Evolutionary conservation across 2,113 vertebrate species (phyloP).

Genomic region (Hiodon tergisus): DNA sequence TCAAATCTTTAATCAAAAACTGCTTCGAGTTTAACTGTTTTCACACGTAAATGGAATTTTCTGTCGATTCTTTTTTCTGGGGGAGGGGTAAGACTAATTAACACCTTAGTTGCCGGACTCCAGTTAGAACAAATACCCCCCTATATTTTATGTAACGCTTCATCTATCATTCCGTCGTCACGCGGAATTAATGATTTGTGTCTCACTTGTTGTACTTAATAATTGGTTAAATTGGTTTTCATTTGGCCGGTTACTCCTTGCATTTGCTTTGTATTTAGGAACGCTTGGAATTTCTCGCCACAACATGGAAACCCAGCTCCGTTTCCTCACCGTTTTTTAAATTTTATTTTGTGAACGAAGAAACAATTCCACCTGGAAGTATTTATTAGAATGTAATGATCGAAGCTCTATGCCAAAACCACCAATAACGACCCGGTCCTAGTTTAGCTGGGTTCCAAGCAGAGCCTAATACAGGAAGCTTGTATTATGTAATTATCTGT

Average conservation of each 20-base stretch:
- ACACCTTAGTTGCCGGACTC: conserved; percentile 8
- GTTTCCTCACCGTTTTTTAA: too few relatives aligned
- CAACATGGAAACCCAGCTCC: too few relatives aligned
- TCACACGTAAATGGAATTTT: not conserved
- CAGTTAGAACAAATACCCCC: not conserved
- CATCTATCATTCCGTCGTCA: not conserved
- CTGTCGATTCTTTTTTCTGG: conserved; percentile 9
- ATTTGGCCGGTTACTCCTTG: not conserved
- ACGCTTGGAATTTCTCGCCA: too few relatives aligned
- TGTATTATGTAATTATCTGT: not conserved
- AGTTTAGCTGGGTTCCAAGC: not conserved
- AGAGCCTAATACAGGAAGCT: not conserved
- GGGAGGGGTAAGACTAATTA: not conserved
- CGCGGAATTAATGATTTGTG: not conserved
- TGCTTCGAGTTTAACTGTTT: not conserved
- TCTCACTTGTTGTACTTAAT: not conserved
- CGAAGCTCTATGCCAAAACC: not conserved
- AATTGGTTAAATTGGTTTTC: not conserved
- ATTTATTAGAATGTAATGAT: too few relatives aligned
- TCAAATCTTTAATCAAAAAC: not conserved
- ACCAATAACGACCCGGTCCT: not conserved
- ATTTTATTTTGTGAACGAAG: too few relatives aligned
- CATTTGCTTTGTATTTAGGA: not conserved
- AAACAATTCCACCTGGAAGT: too few relatives aligned
- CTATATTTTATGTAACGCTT: not conserved